These are phyloP conservation scores for Chrysolina oricalcia DNA, from an alignment of 2,888 invertebrate genomes.

Conservation along the genomic window DNA sequence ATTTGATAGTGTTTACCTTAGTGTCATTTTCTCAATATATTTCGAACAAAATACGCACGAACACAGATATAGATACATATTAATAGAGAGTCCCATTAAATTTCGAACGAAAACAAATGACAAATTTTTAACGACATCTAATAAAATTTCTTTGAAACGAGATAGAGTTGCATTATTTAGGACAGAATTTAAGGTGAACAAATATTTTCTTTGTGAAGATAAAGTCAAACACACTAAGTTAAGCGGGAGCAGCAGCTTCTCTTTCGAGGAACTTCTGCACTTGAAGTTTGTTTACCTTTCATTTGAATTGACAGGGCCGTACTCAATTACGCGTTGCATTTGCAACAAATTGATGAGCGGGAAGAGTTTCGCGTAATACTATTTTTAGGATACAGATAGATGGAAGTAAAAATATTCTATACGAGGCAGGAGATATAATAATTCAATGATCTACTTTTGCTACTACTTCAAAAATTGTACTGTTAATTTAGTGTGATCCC, in stretches of 20 bases:
- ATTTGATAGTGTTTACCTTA: no score
- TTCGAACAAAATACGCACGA: no score
- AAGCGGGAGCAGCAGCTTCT: constrained; percentile 12
- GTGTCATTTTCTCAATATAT: no score
- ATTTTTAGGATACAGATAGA: no score
- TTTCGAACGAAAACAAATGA: constrained; percentile 35
- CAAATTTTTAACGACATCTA: constrained; percentile 31
- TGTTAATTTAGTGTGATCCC: no score
- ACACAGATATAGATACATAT: no score
- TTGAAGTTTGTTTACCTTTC: constrained; percentile 30
- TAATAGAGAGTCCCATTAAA: constrained; percentile 2
- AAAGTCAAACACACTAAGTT: constrained; percentile 33
- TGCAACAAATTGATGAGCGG: background rate
- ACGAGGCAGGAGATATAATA: no score
- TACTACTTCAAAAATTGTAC: no score
- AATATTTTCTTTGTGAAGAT: constrained; percentile 43
- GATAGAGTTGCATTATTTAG: constrained; percentile 31
- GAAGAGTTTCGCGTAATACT: no score
- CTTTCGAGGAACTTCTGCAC: constrained; percentile 12
- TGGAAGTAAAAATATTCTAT: no score
- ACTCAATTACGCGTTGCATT: constrained; percentile 22
- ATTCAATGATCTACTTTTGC: no score
- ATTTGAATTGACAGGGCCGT: constrained; percentile 31
- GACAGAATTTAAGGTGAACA: constrained; percentile 35
- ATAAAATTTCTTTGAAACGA: constrained; percentile 39